phyloP scores from a whole-genome alignment of 2,113 vertebrate species.

The Tragelaphus scriptus region DNA sequence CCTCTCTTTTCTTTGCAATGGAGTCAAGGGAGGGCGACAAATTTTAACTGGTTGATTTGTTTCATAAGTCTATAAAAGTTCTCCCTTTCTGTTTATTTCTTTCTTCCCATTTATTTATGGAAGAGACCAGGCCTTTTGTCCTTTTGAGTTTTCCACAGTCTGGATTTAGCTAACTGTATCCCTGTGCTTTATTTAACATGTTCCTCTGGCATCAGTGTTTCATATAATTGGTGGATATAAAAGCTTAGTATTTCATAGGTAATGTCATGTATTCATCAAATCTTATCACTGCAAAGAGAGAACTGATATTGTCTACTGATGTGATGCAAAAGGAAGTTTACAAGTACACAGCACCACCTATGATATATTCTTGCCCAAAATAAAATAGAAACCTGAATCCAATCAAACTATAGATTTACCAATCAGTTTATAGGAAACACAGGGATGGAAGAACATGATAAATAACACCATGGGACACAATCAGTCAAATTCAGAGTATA shows the following conservation, averaged over 20 bases:
- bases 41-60: background rate
- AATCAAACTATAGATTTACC: constrained; percentile 1
- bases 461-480: background rate
- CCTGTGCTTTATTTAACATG: constrained; percentile 6
- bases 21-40: background rate
- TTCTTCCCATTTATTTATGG: background rate
- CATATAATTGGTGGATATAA: background rate
- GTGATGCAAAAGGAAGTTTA: background rate
- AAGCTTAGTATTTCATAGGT: background rate
- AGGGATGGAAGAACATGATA: background rate
- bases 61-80: background rate
- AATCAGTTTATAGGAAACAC: constrained; percentile 8
- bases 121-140: background rate
- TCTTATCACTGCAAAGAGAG: background rate
- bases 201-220: background rate
- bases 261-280: background rate
- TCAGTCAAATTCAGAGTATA: constrained; percentile 15
- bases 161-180: constrained; percentile 13
- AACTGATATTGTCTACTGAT: constrained; percentile 2
- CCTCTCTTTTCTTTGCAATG: background rate
- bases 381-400: constrained; percentile 14
- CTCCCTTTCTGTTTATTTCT: background rate
- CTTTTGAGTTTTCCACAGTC: background rate
- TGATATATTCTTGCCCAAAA: background rate
- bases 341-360: background rate